Conservation (phyloP, 2,888 invertebrate genomes). For the Scaptomyza cyrtandrae region DNA sequence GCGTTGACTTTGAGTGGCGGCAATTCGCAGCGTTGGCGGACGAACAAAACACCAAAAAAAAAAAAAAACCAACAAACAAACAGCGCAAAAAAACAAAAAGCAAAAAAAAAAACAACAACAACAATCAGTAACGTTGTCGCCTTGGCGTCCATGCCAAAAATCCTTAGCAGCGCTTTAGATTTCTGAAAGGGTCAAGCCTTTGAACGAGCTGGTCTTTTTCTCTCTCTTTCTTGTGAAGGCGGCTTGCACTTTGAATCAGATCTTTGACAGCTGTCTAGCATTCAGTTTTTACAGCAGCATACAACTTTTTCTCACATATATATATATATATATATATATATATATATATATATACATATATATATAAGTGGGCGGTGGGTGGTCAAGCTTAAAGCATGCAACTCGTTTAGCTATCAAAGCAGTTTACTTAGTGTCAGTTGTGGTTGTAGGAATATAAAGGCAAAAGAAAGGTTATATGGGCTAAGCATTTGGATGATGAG, state of each 20-base stretch:
- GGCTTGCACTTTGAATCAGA: slow-evolving; percentile 29
- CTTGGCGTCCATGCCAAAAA: slow-evolving; percentile 6
- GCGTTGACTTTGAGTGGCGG: slow-evolving; percentile 60
- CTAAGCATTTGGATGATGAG: background rate
- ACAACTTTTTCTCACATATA: background rate
- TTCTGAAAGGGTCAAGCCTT: slow-evolving; percentile 4
- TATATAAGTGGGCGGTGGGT: slow-evolving; percentile 2
- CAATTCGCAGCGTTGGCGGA: slow-evolving; percentile 45
- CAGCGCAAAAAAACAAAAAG: background rate
- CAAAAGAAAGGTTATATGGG: background rate
- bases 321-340: no score
- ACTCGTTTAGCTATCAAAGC: background rate
- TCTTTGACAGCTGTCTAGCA: slow-evolving; percentile 21
- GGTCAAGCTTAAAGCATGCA: background rate
- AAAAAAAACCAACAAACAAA: background rate
- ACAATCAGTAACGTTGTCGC: slow-evolving; percentile 27
- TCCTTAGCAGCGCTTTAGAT: background rate
- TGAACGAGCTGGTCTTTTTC: background rate
- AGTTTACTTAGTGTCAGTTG: background rate
- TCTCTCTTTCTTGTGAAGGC: background rate
- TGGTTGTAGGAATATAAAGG: background rate
- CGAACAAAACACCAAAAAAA: slow-evolving; percentile 8
- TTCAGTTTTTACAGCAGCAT: slow-evolving; percentile 3
- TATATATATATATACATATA: no score
- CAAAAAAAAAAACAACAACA: background rate